A percentile compares a stretch with the other conserved stretches of the same genome.
Evolutionary conservation across 2,797 vertebrate species (phyloP).

Genomic region (Corythornis leucogaster): DNA sequence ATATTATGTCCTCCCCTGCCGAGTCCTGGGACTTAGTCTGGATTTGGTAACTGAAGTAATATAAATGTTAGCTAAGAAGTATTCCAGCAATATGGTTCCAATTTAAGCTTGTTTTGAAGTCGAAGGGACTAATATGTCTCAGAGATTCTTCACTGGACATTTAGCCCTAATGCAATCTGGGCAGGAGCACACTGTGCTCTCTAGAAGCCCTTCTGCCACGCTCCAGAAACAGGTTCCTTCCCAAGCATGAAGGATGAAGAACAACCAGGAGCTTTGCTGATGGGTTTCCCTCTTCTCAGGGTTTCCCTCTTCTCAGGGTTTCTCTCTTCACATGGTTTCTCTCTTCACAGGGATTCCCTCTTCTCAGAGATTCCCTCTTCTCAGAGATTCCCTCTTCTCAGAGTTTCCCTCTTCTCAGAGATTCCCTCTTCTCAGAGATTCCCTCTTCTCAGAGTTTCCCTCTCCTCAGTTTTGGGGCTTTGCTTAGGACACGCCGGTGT

Average conservation of each 20-base stretch:
- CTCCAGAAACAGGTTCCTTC: slow-evolving; percentile 59
- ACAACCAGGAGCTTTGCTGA: slow-evolving; percentile 53
- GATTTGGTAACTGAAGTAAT: slow-evolving; percentile 84
- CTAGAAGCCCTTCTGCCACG: neutral
- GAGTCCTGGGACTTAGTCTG: slow-evolving; percentile 80
- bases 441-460: neutral
- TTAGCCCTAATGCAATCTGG: slow-evolving; percentile 78
- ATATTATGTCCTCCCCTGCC: slow-evolving; percentile 82
- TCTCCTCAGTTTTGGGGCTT: slow-evolving; percentile 76
- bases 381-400: too few relatives aligned
- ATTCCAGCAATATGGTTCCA: slow-evolving; percentile 83
- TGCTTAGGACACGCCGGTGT: slow-evolving; percentile 83
- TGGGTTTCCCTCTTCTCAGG: slow-evolving; percentile 76
- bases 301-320: slow-evolving; percentile 72
- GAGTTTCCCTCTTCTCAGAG: too few relatives aligned
- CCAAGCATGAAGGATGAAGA: slow-evolving; percentile 70
- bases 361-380: too few relatives aligned
- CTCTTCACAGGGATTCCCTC: too few relatives aligned
- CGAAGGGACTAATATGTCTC: slow-evolving; percentile 82
- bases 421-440: too few relatives aligned
- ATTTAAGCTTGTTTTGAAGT: slow-evolving; percentile 84
- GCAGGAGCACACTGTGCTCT: slow-evolving; percentile 26
- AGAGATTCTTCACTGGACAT: slow-evolving; percentile 75
- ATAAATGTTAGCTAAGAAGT: slow-evolving; percentile 83
- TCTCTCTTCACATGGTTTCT: too few relatives aligned